Evolutionary conservation across 2,797 vertebrate species (phyloP).

Genomic region (Neopelma chrysocephalum): DNA sequence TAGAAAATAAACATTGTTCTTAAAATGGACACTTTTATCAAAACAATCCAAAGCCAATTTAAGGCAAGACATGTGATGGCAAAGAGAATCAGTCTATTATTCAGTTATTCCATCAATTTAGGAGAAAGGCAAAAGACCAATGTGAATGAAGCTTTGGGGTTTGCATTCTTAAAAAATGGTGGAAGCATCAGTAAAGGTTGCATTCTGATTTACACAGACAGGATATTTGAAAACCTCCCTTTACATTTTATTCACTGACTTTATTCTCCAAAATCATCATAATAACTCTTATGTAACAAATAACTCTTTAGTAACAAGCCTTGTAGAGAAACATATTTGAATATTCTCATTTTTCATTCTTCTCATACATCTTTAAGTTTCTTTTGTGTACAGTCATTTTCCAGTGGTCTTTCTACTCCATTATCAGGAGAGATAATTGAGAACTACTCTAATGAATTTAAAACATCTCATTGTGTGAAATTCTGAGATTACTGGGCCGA

Average conservation of each 20-base stretch:
- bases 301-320: neutral
- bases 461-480: neutral
- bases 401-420: neutral
- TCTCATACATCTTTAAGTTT: neutral
- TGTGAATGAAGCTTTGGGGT: neutral
- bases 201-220: neutral
- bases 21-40: neutral
- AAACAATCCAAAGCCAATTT: neutral
- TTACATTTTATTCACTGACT: neutral
- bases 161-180: neutral
- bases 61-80: neutral
- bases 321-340: neutral
- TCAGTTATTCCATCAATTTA: neutral
- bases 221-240: neutral
- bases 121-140: neutral
- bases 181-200: neutral
- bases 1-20: neutral
- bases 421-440: neutral
- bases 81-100: neutral
- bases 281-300: neutral
- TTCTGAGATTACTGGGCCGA: neutral
- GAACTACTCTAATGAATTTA: neutral
- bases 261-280: neutral
- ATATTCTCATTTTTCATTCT: neutral
- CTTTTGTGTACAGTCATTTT: neutral